Evolutionary conservation across 2,797 vertebrate species (phyloP).

Genomic region (Falco biarmicus): DNA sequence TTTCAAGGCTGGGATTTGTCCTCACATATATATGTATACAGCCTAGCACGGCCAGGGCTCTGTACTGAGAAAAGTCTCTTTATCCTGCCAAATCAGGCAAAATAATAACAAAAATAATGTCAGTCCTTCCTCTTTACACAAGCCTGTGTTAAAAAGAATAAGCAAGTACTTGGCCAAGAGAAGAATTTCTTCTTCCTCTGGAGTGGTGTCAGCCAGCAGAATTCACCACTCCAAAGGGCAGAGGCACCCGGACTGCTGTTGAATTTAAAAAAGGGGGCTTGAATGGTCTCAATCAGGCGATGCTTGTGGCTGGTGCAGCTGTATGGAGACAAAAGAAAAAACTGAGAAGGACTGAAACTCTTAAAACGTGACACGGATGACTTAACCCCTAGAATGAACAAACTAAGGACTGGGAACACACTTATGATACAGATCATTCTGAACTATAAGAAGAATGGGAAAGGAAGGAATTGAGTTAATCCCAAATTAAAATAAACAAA

Average conservation of each 20-base stretch:
- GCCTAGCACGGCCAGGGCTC: slow-evolving; percentile 1
- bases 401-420: background rate
- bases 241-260: slow-evolving; percentile 40
- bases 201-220: slow-evolving; percentile 65
- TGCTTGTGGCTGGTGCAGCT: slow-evolving; percentile 64
- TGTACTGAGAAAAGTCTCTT: background rate
- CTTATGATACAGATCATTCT: background rate
- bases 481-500: background rate
- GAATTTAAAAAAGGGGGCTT: slow-evolving; percentile 63
- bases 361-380: background rate
- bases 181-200: slow-evolving; percentile 58
- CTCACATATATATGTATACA: background rate
- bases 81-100: background rate
- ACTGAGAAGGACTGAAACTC: background rate
- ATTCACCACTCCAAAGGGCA: slow-evolving; percentile 54
- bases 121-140: background rate
- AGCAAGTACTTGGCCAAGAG: slow-evolving; percentile 9
- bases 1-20: slow-evolving; percentile 22
- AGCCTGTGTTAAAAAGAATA: slow-evolving; percentile 24
- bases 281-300: slow-evolving; percentile 46
- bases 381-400: background rate
- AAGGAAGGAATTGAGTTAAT: background rate
- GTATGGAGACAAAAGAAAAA: slow-evolving; percentile 55
- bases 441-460: background rate
- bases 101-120: slow-evolving; percentile 6